These are phyloP conservation scores for Sinocyclocheilus maitianheensis DNA, from an alignment of 2,113 vertebrate genomes.

Conservation along the genomic window DNA sequence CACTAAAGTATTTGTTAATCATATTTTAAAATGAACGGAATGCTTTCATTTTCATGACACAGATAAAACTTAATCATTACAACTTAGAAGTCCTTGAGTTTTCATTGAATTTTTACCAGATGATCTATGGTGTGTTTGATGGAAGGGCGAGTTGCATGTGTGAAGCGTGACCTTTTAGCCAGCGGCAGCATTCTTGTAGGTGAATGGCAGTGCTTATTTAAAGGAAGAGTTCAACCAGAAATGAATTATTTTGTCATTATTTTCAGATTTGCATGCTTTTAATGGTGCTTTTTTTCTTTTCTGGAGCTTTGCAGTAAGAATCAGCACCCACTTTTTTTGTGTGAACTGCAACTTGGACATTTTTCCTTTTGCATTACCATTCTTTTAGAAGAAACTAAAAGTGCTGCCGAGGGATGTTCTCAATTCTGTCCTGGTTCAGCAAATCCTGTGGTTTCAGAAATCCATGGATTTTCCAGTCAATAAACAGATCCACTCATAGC, in stretches of 20 bases:
- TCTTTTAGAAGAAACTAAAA: conserved; percentile 15
- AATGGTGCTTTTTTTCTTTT: not conserved
- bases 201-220: conserved; percentile 16
- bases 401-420: conserved; percentile 60
- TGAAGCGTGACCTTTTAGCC: conserved; percentile 33
- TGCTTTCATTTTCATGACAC: not conserved
- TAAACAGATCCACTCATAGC: conserved; percentile 67
- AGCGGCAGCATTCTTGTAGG: conserved; percentile 24
- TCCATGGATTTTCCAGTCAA: conserved; percentile 71
- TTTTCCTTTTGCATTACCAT: not conserved
- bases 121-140: not conserved
- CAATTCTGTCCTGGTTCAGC: conserved; percentile 62
- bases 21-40: not conserved
- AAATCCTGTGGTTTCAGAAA: conserved; percentile 70
- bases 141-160: conserved; percentile 9
- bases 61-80: conserved; percentile 2
- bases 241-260: not conserved
- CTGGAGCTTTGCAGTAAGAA: not conserved
- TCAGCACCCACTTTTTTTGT: not conserved
- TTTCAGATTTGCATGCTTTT: not conserved
- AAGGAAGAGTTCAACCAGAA: not conserved
- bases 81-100: not conserved
- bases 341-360: not conserved
- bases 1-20: not conserved
- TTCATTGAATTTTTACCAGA: not conserved